Percentiles rank a stretch among this genome's conserved stretches.
Conservation (phyloP, 2,888 invertebrate species). For the Agonopterix heracliana region DNA sequence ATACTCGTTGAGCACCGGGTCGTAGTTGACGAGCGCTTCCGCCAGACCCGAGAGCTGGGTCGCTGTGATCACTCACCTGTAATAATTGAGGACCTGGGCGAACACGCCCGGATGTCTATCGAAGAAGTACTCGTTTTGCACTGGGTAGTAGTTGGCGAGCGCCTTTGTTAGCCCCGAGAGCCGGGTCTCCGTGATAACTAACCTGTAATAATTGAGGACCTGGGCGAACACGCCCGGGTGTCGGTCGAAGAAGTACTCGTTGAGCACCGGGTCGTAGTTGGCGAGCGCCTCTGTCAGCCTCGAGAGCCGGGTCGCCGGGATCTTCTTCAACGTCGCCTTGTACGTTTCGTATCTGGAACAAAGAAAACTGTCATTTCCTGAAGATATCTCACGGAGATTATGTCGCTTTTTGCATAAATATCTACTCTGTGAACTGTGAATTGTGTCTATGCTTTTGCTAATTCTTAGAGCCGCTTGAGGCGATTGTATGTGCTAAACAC, state of each 20-base stretch:
- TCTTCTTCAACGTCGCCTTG: slow-evolving; percentile 97
- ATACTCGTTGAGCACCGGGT: no score
- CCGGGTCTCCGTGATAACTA: slow-evolving; percentile 89
- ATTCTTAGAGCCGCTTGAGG: no score
- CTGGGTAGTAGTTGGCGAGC: slow-evolving; percentile 98
- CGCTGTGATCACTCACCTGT: slow-evolving; percentile 80
- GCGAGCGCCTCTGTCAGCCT: slow-evolving; percentile 93
- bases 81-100: slow-evolving; percentile 98
- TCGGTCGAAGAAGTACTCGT: no score
- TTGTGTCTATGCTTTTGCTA: no score
- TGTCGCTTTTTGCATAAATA: no score
- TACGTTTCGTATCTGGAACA: slow-evolving; percentile 85
- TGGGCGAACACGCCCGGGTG: no score
- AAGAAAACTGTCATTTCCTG: neutral
- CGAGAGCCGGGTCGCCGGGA: slow-evolving; percentile 96
- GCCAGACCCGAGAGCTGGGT: no score
- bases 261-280: no score
- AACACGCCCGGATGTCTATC: slow-evolving; percentile 98
- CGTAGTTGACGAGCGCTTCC: no score
- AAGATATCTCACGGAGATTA: no score
- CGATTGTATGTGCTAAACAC: no score
- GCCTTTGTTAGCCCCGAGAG: slow-evolving; percentile 96
- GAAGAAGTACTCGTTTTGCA: slow-evolving; percentile 99
- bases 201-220: slow-evolving; percentile 56
- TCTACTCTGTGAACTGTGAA: no score